A percentile compares a stretch with the other conserved stretches of the same genome.
Evolutionary conservation across 2,113 vertebrate species (phyloP).

Genomic region (Ameiurus melas): DNA sequence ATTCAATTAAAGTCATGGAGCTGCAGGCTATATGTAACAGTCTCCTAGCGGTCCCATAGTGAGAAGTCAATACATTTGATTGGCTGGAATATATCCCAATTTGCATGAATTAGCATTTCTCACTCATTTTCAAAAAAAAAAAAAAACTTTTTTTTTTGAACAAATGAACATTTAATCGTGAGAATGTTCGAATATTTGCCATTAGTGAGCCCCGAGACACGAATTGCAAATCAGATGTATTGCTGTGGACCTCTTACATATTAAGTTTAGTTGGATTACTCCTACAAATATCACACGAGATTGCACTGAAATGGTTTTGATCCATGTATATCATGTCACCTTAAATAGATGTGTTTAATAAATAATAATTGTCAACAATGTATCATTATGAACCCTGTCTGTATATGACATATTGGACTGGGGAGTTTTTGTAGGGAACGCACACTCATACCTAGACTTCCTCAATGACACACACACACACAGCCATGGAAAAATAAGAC

Average conservation of each 20-base stretch:
- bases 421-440: background rate
- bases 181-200: background rate
- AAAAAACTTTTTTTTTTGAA: background rate
- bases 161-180: background rate
- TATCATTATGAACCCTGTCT: background rate
- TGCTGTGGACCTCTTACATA: background rate
- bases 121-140: background rate
- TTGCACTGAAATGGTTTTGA: background rate
- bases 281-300: background rate
- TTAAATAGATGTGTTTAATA: background rate
- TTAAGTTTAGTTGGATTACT: background rate
- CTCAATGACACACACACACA: slow-evolving; percentile 6
- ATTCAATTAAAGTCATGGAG: background rate
- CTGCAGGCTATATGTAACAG: background rate
- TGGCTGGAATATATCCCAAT: background rate
- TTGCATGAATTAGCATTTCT: background rate
- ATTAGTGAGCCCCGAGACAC: background rate
- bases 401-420: background rate
- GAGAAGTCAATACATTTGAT: background rate
- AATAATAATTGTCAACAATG: background rate
- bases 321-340: background rate
- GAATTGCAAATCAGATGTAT: background rate
- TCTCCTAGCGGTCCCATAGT: background rate
- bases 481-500: background rate
- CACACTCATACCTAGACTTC: background rate